Evolutionary conservation across 2,113 vertebrate genomes (phyloP), one percentile per base, ranked within the genome.

Genomic region (Tinamus guttatus): DNA sequence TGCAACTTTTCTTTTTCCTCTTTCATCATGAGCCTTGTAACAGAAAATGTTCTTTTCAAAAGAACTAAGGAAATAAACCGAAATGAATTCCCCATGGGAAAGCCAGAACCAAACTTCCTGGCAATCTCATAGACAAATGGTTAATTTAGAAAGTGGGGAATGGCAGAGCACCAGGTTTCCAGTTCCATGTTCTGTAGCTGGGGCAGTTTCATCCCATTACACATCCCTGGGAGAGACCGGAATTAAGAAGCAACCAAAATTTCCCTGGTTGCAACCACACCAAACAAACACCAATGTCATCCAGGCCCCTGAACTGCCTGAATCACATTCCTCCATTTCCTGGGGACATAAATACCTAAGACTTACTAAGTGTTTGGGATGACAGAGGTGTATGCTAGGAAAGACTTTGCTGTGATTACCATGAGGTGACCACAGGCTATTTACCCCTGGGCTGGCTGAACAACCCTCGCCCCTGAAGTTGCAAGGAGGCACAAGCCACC

Each of bases 261-360:
- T 51, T 54, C 81, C 69, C 56, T 54, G 28, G 5, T 2, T 83
- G 47, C 56, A 45, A 41, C 25, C 60, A 38, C 51, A 36, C 4
- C 25, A 38, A 79, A 24, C 70, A 30, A 80, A 71, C 40, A 38
- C 5, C 41, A 30, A 9, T 2, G 1, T 45, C 49, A 49, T 22
- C 75, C 34, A 21, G 30, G 5, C 25, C 28, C 27, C 69, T 32
- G n/a, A 47, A 24, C 64, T 32, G 36, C 13, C 30, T 36, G 49
- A 1, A 2, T 19, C 65, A 40, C 67, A 45, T 64, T 73, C 8
- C 27, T 34, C 9, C 18, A 0, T 0, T 27, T 60, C 18, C 43
- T 27, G 20, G 14, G 41, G 18, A 60, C 0, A 0, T 3, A 7
- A 45, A 52, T 1, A 0, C 21, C 21, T 27, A 4, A 17, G 34